phyloP scores from a whole-genome alignment of 2,113 vertebrate genomes.

The Chaetodon trifascialis region DNA sequence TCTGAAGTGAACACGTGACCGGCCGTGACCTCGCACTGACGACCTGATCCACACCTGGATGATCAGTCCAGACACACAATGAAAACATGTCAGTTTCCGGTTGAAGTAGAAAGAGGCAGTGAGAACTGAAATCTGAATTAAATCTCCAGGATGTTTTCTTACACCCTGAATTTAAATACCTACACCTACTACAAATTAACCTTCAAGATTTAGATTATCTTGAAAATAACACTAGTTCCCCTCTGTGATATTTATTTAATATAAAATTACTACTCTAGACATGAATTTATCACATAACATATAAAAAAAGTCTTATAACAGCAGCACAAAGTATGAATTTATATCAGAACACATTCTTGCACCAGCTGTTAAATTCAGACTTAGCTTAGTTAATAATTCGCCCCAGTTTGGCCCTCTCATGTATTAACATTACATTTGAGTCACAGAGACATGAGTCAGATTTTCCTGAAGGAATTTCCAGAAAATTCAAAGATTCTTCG shows the following conservation, averaged over 20 bases:
- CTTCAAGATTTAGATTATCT: not conserved
- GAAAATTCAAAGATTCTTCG: not conserved
- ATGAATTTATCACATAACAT: conserved; percentile 1
- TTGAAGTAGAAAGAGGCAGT: conserved; percentile 5
- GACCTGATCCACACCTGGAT: not conserved
- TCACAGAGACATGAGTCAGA: not conserved
- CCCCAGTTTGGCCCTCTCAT: not conserved
- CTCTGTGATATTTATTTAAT: not conserved
- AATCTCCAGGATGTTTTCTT: not conserved
- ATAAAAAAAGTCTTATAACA: conserved; percentile 11
- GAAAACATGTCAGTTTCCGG: not conserved
- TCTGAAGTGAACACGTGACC: conserved; percentile 19
- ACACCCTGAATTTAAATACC: conserved; percentile 6
- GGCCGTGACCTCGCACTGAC: conserved; percentile 20
- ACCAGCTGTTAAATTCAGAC: conserved; percentile 30
- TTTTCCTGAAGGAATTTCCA: not conserved
- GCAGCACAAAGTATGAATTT: conserved; percentile 22
- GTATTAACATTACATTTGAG: not conserved
- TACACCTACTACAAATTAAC: not conserved
- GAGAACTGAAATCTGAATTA: conserved; percentile 6
- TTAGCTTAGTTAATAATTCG: not conserved
- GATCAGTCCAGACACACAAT: not conserved
- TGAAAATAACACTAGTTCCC: not conserved
- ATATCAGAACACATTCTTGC: conserved; percentile 10
- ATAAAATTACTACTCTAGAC: conserved; percentile 7